Percentiles rank a stretch among this genome's conserved stretches.
Evolutionary conservation across 2,888 invertebrate species (phyloP).

Genomic region (Hemaris fuciformis): DNA sequence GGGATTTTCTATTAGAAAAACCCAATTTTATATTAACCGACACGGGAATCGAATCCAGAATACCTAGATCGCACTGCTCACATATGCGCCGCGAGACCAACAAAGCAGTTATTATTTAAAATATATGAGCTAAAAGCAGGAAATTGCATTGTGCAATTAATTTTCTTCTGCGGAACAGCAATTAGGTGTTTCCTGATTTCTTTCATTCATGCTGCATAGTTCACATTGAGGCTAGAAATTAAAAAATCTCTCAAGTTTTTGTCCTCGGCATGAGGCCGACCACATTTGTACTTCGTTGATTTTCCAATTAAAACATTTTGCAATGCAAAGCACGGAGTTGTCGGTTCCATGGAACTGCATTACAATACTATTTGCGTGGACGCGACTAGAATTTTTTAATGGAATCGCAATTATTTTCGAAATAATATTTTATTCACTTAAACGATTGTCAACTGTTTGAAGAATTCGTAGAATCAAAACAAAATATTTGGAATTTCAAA

Average conservation of each 20-base stretch:
- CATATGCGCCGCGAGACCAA: no score
- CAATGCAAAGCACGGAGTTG: conserved; percentile 2
- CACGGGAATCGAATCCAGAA: no score
- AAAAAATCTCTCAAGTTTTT: neutral
- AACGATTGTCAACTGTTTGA: no score
- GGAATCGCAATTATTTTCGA: neutral
- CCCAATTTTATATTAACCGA: no score
- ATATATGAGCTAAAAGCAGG: neutral
- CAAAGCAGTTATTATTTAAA: no score
- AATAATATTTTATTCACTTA: no score
- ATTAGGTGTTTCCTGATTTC: conserved; percentile 2
- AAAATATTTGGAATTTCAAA: no score
- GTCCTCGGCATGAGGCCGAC: neutral
- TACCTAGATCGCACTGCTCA: no score
- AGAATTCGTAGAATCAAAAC: neutral
- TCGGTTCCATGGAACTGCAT: neutral
- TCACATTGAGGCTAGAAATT: conserved; percentile 2
- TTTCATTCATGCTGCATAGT: neutral
- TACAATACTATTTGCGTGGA: neutral
- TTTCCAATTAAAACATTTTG: conserved; percentile 1
- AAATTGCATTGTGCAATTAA: neutral
- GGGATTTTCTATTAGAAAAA: no score
- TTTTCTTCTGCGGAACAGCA: neutral
- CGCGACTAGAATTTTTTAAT: neutral
- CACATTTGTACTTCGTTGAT: neutral